Evolutionary conservation across 2,797 vertebrate species (phyloP).

Genomic region (Pseudomugil tenellus): DNA sequence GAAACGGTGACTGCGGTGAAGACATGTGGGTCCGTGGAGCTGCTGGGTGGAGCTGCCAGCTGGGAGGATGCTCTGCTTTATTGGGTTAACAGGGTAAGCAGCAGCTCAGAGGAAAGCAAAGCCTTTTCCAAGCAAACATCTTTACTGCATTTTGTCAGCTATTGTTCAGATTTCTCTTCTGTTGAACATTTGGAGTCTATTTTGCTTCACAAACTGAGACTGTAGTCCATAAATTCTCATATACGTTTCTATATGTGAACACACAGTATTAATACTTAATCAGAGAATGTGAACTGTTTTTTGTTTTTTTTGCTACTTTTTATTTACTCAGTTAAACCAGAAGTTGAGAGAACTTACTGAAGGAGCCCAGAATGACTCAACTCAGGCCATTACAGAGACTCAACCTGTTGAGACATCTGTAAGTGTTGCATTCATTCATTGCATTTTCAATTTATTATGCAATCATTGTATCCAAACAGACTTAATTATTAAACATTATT

Average conservation of each 20-base stretch:
- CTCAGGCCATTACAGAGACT: conserved; percentile 72
- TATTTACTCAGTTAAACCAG: conserved; percentile 83
- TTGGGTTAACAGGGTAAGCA: conserved; percentile 89
- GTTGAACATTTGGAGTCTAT: not conserved
- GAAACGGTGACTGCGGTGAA: conserved; percentile 83
- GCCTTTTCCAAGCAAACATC: not conserved
- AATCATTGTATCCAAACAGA: conserved; percentile 19
- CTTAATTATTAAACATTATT: conserved; percentile 29
- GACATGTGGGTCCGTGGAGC: conserved; percentile 68
- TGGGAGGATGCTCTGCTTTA: conserved; percentile 87
- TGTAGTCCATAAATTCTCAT: not conserved
- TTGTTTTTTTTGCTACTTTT: not conserved
- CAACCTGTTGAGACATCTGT: conserved; percentile 84
- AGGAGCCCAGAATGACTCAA: conserved; percentile 75
- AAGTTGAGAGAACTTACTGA: conserved; percentile 84
- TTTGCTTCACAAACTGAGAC: conserved; percentile 6
- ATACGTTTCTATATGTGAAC: not conserved
- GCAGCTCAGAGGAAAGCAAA: not conserved
- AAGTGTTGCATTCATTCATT: conserved; percentile 60
- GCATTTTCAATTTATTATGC: conserved; percentile 4
- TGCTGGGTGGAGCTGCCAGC: conserved; percentile 73
- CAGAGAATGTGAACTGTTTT: conserved; percentile 2
- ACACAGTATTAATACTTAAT: not conserved
- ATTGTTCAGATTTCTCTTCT: conserved; percentile 1
- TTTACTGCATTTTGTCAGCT: conserved; percentile 4